Base-by-base conservation (phyloP, 2,797 vertebrate genomes). In the Ambastaia sidthimunki region DNA sequence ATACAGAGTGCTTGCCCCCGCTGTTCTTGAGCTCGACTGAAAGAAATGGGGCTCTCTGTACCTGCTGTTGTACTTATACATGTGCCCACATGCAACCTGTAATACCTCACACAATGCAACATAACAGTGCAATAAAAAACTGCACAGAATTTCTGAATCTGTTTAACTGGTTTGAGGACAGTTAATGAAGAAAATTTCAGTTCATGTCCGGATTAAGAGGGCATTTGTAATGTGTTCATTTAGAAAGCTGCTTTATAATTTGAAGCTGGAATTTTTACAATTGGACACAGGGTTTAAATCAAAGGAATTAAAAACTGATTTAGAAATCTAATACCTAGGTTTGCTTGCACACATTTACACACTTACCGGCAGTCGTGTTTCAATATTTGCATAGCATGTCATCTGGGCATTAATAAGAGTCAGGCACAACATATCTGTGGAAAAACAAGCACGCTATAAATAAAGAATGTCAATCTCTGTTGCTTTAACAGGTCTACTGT, bases 1-100 rank as follows among this genome's bases (percentile, higher is more conserved):
- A 63, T 67, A 62, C 50, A 71, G 74, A 52, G 71, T 63, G 62
- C 69, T 78, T 78, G 73, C 52, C 63, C 31, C 55, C 23, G 60
- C 60, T 11, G 44, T 71, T 34, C 50, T 34, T 74, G 7, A 21
- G 47, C 21, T 37, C 5, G 34, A 13, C 11, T 25, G 50, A 82
- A 63, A 60, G 69, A 11, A 73, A 73, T 52, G 19, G 37, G 48
- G 31, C 52, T 63, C 44, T 23, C 62, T 55, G 70, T 70, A 68
- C 44, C 47, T 60, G 69, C 63, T 44, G 12, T 70, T 76, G 60
- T 41, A 37, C 41, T 18, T 76, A 12, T 21, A 76, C 25, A 23
- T 37, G 23, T 63, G 28, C 37, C 59, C 68, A 34, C 47, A 50
- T 6, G 41, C 16, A 21, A 57, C 50, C 52, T 63, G 44, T 25